Evolutionary conservation across 2,888 invertebrate genomes (phyloP).

Genomic region (Tipula confusa): DNA sequence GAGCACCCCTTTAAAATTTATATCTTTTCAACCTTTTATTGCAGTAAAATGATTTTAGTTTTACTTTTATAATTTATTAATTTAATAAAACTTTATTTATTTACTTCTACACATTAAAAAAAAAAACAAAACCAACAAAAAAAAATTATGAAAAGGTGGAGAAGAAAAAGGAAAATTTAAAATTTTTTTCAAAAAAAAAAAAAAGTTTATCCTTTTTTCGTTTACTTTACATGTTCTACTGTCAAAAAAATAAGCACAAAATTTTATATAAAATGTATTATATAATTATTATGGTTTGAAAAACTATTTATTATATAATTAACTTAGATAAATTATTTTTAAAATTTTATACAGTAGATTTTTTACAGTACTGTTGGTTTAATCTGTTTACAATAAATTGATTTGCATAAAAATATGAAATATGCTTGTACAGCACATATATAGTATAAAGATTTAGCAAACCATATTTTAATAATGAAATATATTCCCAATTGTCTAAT

Average conservation of each 20-base stretch:
- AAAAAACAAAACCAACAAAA: no score
- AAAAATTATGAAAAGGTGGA: not conserved
- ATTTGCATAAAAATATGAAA: not conserved
- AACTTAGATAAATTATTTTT: not conserved
- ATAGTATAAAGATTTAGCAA: not conserved
- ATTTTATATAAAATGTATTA: not conserved
- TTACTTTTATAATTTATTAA: not conserved
- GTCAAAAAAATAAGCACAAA: not conserved
- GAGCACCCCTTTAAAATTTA: not conserved
- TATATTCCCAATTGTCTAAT: not conserved
- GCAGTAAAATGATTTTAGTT: not conserved
- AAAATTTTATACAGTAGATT: not conserved
- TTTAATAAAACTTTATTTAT: not conserved
- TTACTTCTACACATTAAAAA: not conserved
- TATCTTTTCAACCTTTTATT: not conserved
- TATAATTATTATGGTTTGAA: not conserved
- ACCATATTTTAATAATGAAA: not conserved
- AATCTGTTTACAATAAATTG: not conserved
- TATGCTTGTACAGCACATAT: not conserved
- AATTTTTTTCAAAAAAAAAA: not conserved
- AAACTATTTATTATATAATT: constrained; percentile 4
- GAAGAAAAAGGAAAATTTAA: not conserved
- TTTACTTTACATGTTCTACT: not conserved
- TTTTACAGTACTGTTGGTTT: not conserved
- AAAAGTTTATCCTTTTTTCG: not conserved